phyloP scores from a whole-genome alignment of 1,140 invertebrate genomes.

The Caerostris darwini region DNA sequence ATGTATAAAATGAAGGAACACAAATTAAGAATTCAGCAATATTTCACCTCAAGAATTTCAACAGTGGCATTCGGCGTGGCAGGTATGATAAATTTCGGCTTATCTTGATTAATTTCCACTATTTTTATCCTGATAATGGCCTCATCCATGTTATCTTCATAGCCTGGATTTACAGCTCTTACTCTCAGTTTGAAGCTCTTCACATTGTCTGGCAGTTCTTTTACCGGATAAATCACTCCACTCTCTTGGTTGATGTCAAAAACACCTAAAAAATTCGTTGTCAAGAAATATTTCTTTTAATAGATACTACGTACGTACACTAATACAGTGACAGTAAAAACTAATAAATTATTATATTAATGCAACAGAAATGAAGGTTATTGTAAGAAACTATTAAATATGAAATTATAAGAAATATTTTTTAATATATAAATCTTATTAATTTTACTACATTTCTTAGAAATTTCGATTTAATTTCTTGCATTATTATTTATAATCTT shows the following conservation, averaged over 20 bases:
- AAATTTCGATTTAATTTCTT: too few species aligned
- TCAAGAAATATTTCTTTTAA: too few species aligned
- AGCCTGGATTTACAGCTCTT: conserved; percentile 86
- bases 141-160: conserved; percentile 80
- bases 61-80: conserved; percentile 88
- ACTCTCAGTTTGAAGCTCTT: conserved; percentile 87
- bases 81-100: conserved; percentile 82
- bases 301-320: too few species aligned
- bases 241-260: conserved; percentile 88
- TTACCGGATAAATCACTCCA: conserved; percentile 90
- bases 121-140: conserved; percentile 76
- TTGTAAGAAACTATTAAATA: too few species aligned
- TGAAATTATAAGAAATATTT: too few species aligned
- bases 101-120: conserved; percentile 78
- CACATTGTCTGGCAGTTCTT: conserved; percentile 86
- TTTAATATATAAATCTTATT: too few species aligned
- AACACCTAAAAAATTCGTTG: conserved; percentile 79
- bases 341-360: too few species aligned
- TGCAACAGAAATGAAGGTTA: too few species aligned
- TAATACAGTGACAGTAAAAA: too few species aligned
- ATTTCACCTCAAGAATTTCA: conserved; percentile 88
- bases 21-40: background rate
- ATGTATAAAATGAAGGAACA: background rate
- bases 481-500: too few species aligned
- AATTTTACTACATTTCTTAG: too few species aligned